Evolutionary conservation across 2,888 invertebrate genomes (phyloP).

Genomic region (Scelioninae gen. 1): DNA sequence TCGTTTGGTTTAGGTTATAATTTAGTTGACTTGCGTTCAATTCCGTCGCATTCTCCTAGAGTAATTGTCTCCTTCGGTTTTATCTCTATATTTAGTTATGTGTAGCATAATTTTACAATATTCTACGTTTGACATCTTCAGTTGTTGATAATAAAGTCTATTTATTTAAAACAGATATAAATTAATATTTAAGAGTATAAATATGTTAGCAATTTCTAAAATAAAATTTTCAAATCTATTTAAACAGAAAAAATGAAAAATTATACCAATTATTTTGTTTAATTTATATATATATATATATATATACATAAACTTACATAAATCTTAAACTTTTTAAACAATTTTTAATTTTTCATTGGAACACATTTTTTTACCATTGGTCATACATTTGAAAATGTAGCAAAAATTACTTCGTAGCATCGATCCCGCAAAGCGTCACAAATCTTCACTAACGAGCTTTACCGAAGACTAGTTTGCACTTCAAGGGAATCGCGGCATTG

Average conservation of each 20-base stretch:
- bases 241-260: too few species aligned
- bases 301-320: too few species aligned
- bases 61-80: not conserved
- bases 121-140: not conserved
- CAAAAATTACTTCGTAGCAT: conserved; percentile 30
- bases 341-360: too few species aligned
- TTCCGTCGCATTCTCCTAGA: not conserved
- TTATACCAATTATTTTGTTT: too few species aligned
- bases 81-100: not conserved
- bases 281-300: too few species aligned
- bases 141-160: not conserved
- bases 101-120: not conserved
- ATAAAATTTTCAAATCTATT: too few species aligned
- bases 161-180: not conserved
- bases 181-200: too few species aligned
- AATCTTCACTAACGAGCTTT: conserved; percentile 65
- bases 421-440: conserved; percentile 60
- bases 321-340: too few species aligned
- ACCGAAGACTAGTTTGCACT: conserved; percentile 65
- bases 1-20: conserved; percentile 4
- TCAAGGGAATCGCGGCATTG: conserved; percentile 58
- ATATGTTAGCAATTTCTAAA: too few species aligned
- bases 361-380: too few species aligned
- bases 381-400: too few species aligned
- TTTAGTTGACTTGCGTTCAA: conserved; percentile 5